phyloP scores from a whole-genome alignment of 2,797 vertebrate species.

The Parauchenoglanis ngamensis region DNA sequence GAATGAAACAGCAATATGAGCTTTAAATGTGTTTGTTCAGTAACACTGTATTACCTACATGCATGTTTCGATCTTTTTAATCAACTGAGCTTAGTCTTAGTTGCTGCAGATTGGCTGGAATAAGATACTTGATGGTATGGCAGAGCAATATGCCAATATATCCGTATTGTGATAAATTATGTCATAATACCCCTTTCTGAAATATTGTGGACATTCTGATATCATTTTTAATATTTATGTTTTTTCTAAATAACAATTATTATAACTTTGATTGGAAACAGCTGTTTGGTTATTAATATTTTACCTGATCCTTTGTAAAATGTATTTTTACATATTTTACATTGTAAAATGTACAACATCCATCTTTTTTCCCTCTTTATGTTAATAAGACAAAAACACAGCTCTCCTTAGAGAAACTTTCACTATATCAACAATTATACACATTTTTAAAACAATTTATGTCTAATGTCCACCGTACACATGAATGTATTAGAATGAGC shows the following conservation, averaged over 20 bases:
- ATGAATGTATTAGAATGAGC: neutral
- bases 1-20: slow-evolving; percentile 36
- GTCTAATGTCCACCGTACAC: neutral
- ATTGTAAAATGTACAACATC: neutral
- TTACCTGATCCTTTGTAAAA: neutral
- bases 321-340: too few species aligned
- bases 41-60: neutral
- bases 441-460: neutral
- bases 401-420: neutral
- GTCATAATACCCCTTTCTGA: neutral
- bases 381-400: neutral
- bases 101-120: neutral
- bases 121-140: neutral
- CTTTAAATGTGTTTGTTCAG: too few species aligned
- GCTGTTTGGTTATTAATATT: neutral
- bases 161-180: neutral
- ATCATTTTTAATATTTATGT: neutral
- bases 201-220: neutral
- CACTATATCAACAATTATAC: neutral
- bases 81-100: neutral
- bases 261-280: neutral
- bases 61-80: neutral
- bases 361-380: neutral
- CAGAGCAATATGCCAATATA: too few species aligned
- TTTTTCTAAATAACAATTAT: neutral